Conservation (phyloP, 2,797 vertebrate species). For the Pangasius mekongensis region DNA sequence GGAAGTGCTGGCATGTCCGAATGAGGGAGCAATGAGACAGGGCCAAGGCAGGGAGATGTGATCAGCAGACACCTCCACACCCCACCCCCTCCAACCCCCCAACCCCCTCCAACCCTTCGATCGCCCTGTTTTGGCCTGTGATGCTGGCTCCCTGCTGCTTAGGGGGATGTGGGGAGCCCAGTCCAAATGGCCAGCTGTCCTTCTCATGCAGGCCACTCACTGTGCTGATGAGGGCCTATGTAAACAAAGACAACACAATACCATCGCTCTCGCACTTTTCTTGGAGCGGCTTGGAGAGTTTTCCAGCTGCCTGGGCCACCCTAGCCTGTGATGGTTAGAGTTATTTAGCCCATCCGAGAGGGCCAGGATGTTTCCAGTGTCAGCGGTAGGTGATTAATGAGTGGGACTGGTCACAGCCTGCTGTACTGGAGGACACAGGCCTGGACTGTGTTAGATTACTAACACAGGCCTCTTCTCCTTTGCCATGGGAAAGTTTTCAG, state of each 20-base stretch:
- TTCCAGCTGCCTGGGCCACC: constrained; percentile 75
- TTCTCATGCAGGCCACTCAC: constrained; percentile 68
- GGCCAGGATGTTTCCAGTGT: constrained; percentile 77
- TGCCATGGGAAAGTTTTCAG: constrained; percentile 55
- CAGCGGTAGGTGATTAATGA: constrained; percentile 82
- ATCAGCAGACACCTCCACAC: constrained; percentile 53
- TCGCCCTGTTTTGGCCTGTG: constrained; percentile 48
- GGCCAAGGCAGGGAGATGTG: constrained; percentile 24
- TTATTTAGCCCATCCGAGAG: constrained; percentile 79
- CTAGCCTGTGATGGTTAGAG: constrained; percentile 73
- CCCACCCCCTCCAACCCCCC: constrained; percentile 54
- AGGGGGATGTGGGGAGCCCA: constrained; percentile 73
- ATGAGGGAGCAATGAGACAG: constrained; percentile 53
- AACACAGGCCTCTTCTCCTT: constrained; percentile 50
- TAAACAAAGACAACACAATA: constrained; percentile 74
- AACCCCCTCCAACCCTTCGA: constrained; percentile 67
- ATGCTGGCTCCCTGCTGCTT: constrained; percentile 68
- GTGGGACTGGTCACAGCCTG: constrained; percentile 68
- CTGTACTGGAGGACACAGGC: constrained; percentile 74
- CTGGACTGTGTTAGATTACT: constrained; percentile 73
- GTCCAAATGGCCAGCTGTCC: constrained; percentile 83
- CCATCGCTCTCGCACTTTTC: constrained; percentile 38
- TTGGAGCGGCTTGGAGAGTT: constrained; percentile 54
- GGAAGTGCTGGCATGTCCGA: constrained; percentile 42
- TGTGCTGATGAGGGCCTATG: constrained; percentile 77